Evolutionary conservation across 2,888 invertebrate species (phyloP), one percentile per base, ranked within the genome.

Genomic region (Ornithoptera alexandrae): DNA sequence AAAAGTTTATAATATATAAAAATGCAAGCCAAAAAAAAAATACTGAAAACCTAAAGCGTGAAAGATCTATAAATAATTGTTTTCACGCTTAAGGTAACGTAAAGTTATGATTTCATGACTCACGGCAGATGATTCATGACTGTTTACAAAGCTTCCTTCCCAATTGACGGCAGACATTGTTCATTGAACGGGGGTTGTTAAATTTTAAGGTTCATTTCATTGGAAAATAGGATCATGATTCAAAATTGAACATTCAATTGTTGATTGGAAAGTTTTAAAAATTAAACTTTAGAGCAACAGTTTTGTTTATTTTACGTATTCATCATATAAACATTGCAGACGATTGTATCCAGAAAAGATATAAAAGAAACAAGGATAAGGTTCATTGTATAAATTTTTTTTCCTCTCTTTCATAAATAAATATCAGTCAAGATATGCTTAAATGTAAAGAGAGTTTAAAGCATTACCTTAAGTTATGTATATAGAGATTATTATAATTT

Each of bases 21-120:
- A 53, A 53, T 5, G n/a, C 6, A 7, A 53, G n/a, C 1, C 6
- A 7, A 53, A 53, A 53, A 8, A 8, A 10, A 20, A 59, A 15
- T 18, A 24, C 20, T 59, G 2, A 24, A n/a, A 30, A 62, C 10
- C 0, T 50, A n/a, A 17, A 63, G 67, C 12, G 69, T 74, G 30
- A 12, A 74, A 10, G 69, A n/a, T 36, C 62, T 12, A 12, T 46
- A 46, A 46, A 18, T 72, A 74, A 61, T 68, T 71, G 10, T 75
- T 74, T 53, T 59, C 59, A 2, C 64, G 65, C 4, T 30, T 76
- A 53, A 39, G 39, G 22, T 15, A 64, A 58, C 15, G 30, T 7
- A 3, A 46, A 24, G 3, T 22, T 24, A 15, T 42, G 18, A 56
- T 64, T 18, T 53, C 36, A 56, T 36, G 64, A 56, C 22, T 36